A percentile compares a stretch with the other conserved stretches of the same genome.
phyloP scores from a whole-genome alignment of 2,888 invertebrate genomes.

The Drosophila falleni region DNA sequence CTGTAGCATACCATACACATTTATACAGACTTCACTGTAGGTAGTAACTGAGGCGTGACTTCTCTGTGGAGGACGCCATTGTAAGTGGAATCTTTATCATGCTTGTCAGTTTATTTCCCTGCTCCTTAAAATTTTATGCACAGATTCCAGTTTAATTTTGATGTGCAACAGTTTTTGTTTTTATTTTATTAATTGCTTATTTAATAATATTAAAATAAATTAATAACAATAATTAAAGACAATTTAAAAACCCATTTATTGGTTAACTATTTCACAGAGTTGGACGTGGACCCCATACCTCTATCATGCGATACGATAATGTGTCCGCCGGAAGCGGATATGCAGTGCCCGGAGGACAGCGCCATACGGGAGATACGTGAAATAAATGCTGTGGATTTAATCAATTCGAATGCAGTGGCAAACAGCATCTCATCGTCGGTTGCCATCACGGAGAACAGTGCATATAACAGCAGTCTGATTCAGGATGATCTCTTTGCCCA shows the following conservation, averaged over 20 bases:
- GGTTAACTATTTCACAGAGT: conserved; percentile 39
- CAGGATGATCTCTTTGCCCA: conserved; percentile 73
- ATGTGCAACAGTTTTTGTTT: no score
- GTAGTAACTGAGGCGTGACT: no score
- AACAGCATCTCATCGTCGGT: conserved; percentile 14
- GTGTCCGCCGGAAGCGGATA: conserved; percentile 81
- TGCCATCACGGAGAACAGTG: conserved; percentile 24
- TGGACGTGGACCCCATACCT: conserved; percentile 67
- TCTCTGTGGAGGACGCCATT: no score
- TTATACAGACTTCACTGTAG: no score
- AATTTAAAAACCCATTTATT: neutral
- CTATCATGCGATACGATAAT: conserved; percentile 78
- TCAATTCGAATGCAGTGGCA: conserved; percentile 47
- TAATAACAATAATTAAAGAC: neutral
- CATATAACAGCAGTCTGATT: conserved; percentile 58
- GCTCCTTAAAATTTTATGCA: no score
- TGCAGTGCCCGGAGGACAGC: conserved; percentile 83
- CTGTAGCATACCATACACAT: no score
- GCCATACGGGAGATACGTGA: conserved; percentile 72
- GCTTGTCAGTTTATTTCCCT: no score
- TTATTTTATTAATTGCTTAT: no score
- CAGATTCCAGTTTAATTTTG: no score
- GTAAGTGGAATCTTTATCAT: no score
- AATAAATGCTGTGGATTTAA: conserved; percentile 60
- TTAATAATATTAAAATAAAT: no score